These are phyloP conservation scores for Ridgeia piscesae DNA, from an alignment of 1,140 invertebrate genomes.

Conservation along the genomic window DNA sequence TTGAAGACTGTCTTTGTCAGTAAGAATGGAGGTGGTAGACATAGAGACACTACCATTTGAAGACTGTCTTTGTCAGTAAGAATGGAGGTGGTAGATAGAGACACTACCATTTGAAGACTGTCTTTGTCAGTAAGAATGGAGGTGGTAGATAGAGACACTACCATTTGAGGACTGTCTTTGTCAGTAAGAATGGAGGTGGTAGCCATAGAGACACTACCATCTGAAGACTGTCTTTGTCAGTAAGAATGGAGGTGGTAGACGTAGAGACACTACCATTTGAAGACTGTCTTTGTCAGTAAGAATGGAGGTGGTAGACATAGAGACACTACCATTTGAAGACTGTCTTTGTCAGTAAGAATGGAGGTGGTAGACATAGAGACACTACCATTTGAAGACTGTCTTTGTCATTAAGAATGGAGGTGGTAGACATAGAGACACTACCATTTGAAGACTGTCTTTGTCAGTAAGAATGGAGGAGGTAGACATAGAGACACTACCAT, in stretches of 20 bases:
- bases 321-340: conserved; percentile 94
- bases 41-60: neutral
- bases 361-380: neutral
- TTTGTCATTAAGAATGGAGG: conserved; percentile 64
- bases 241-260: conserved; percentile 68
- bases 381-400: too few relatives aligned
- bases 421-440: too few relatives aligned
- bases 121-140: conserved; percentile 81
- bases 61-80: conserved; percentile 76
- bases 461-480: conserved; percentile 88
- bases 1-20: conserved; percentile 72
- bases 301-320: conserved; percentile 73
- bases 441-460: neutral
- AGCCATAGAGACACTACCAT: conserved; percentile 94
- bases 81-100: neutral
- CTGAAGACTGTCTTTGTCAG: conserved; percentile 96
- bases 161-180: conserved; percentile 27
- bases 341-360: conserved; percentile 65
- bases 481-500: conserved; percentile 94
- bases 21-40: conserved; percentile 57
- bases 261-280: conserved; percentile 96
- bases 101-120: conserved; percentile 88
- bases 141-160: too few relatives aligned
- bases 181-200: conserved; percentile 94
- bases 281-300: conserved; percentile 93